phyloP scores from a whole-genome alignment of 2,888 invertebrate genomes.

The Margaritifera margaritifera region DNA sequence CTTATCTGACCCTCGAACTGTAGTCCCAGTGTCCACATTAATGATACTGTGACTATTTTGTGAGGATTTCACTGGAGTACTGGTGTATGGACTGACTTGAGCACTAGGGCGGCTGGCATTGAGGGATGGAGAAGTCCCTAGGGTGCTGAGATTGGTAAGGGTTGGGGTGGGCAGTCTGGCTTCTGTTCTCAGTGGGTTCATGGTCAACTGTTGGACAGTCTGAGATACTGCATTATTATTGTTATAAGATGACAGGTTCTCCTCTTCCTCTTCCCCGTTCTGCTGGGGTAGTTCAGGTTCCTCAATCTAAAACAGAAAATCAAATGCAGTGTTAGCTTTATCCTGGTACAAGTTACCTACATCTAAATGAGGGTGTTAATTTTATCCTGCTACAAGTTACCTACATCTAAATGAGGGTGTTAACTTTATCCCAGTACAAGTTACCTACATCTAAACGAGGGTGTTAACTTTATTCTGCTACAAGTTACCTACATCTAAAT shows the following conservation, averaged over 20 bases:
- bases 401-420: not conserved
- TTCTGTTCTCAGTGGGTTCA: slow-evolving; percentile 2
- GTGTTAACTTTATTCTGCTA: not conserved
- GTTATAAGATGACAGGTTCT: not conserved
- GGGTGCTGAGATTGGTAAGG: slow-evolving; percentile 30
- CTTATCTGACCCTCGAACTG: slow-evolving; percentile 45
- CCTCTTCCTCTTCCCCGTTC: slow-evolving; percentile 5
- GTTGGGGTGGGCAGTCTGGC: slow-evolving; percentile 4
- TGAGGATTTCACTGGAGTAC: slow-evolving; percentile 28
- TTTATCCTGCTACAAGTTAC: not conserved
- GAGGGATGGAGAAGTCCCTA: slow-evolving; percentile 32
- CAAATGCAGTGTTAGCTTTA: not conserved
- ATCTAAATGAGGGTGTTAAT: not conserved
- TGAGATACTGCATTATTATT: slow-evolving; percentile 1
- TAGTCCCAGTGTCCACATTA: slow-evolving; percentile 63
- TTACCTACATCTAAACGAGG: not conserved
- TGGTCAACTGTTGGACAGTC: slow-evolving; percentile 6
- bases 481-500: not conserved
- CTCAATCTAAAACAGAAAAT: slow-evolving; percentile 34
- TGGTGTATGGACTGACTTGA: slow-evolving; percentile 48
- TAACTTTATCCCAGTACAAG: not conserved
- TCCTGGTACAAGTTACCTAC: not conserved
- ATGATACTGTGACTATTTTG: slow-evolving; percentile 57
- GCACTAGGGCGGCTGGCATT: slow-evolving; percentile 44
- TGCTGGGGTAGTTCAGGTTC: slow-evolving; percentile 32